Evolutionary conservation across 2,888 invertebrate genomes (phyloP).

Genomic region (Sicus ferrugineus): DNA sequence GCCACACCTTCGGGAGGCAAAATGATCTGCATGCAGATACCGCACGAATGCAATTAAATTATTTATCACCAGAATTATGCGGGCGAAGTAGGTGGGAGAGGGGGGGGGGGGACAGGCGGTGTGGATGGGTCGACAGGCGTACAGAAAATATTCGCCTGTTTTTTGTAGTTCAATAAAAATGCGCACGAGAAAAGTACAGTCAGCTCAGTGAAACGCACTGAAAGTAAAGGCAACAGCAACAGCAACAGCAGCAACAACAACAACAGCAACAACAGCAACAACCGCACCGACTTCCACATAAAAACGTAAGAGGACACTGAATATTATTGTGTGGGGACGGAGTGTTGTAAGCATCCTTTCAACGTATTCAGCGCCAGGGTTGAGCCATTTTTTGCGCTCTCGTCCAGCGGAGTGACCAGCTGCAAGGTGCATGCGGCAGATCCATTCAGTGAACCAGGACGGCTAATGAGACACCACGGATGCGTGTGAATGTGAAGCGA

Average conservation of each 20-base stretch:
- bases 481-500: slow-evolving; percentile 9
- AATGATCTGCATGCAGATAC: not conserved
- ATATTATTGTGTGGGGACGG: not conserved
- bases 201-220: slow-evolving; percentile 46
- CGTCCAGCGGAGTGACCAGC: slow-evolving; percentile 9
- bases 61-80: slow-evolving; percentile 9
- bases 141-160: not conserved
- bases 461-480: slow-evolving; percentile 4
- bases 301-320: slow-evolving; percentile 3
- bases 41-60: slow-evolving; percentile 11
- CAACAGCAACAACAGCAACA: slow-evolving; percentile 11
- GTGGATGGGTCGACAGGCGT: not conserved
- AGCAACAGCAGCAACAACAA: slow-evolving; percentile 12
- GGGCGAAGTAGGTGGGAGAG: not conserved
- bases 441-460: not conserved
- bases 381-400: not conserved
- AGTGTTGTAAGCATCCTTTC: slow-evolving; percentile 5
- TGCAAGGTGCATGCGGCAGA: not conserved
- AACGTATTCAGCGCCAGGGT: not conserved
- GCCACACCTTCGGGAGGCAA: slow-evolving; percentile 13
- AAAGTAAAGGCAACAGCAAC: not conserved
- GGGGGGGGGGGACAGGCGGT: not conserved
- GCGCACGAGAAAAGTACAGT: slow-evolving; percentile 53
- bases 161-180: slow-evolving; percentile 25
- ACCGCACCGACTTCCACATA: slow-evolving; percentile 6